Base-by-base conservation (phyloP, 2,888 invertebrate species). In the Parascotia fuliginaria region DNA sequence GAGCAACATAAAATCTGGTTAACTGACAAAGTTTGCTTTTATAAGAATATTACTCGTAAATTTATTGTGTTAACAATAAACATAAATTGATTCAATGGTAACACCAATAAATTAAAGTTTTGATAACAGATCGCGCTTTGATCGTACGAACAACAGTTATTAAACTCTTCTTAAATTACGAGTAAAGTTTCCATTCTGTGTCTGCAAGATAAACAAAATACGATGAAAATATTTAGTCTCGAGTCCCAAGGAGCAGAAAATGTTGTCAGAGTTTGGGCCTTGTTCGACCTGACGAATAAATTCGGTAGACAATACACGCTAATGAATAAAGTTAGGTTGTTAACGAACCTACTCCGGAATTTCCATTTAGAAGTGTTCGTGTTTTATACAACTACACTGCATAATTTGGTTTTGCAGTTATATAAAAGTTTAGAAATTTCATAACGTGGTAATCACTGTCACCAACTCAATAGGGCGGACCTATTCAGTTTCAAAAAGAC, bases 251-350 rank as follows among this genome's bases (percentile, higher is more conserved):
- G 56, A 77, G 65, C 61, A 73, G 73, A 77, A 77, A 85, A 82
- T 77, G 77, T 75, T 79, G 73, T 61, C 64, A 59, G 77, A 85
- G 75, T 83, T n/a, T 79, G 67, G 75, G 65, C 70, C 72, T 71
- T 75, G 80, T 81, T 85, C 77, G 81, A 85, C 87, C 85, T 87
- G 85, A 80, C 79, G 81, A 85, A 84, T 87, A 85, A 88, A 87
- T 89, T 87, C 78, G 70, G 77, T 79, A 87, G 87, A 89, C 89
- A 90, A 91, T 89, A 84, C 87, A 87, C 84, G 82, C 79, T 89
- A 90, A 91, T 89, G 89, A 90, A 90, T 89, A 89, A 89, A 90
- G 89, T 91, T 91, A 68, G 79, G 81, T 80, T 88, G 88, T 85
- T 89, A 89, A 85, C 87, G 87, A 86, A 89, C 81, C 81, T 79